Evolutionary conservation across 2,888 invertebrate genomes (phyloP), one percentile per base, ranked within the genome.

Genomic region (Andrena bicolor): DNA sequence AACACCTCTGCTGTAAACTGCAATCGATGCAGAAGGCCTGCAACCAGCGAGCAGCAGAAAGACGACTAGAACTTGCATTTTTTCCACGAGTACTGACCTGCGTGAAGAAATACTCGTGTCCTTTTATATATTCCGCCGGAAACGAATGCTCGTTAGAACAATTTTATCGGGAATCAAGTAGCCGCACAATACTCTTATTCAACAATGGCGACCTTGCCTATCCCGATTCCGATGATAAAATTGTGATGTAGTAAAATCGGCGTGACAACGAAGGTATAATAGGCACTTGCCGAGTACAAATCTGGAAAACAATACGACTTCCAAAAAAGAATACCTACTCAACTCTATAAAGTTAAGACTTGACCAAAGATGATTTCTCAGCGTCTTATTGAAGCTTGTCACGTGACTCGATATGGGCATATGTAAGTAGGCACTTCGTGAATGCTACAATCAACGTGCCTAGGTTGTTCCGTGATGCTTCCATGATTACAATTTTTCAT

Each of bases 111-210:
- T 68, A 41, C 61, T 70, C 65, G 35, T 56, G 56, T 32, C 80
- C 86, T 86, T 89, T 86, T 88, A 88, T 77, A 61, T 66, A 26
- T 56, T 64, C n/a, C 28, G 49, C 73, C 89, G 91, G 90, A 91
- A 89, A 78, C 85, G 77, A 87, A 84, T 88, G 77, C 74, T 89
- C 79, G 75, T 90, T 88, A 90, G 71, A 66, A 41, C 13, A 82
- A 86, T 90, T 89, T 80, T 89, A 88, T 89, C 89, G 20, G 60
- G 68, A 75, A 89, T 86, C 83, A 72, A 61, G 53, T 63, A 60
- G 32, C 41, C 23, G 20, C 51, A 35, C 49, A 76, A 61, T 71
- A 73, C 63, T 65, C 28, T 74, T 71, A 76, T 77, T 79, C 60
- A 79, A 64, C 20, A 80, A 26, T 53, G 41, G 53, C 56, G 65